Conservation (phyloP, 2,113 vertebrate species). For the Scytalopus superciliaris region DNA sequence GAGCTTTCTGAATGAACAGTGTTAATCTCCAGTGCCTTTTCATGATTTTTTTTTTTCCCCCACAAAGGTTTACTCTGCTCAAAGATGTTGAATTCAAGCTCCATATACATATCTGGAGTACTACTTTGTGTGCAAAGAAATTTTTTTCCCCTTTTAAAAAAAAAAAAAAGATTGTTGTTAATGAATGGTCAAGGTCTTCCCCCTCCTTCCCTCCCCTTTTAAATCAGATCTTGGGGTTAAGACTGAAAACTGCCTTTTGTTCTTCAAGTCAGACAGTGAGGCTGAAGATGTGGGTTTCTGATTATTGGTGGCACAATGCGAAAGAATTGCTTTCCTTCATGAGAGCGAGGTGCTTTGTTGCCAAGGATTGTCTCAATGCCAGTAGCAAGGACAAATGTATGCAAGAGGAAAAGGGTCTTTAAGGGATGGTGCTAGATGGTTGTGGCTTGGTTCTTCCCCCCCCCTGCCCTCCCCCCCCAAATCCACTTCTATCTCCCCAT, state of each 20-base stretch:
- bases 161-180: conserved; percentile 19
- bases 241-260: conserved; percentile 69
- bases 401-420: conserved; percentile 48
- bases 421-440: not conserved
- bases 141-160: not conserved
- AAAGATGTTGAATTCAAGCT: conserved; percentile 53
- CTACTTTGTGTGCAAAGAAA: conserved; percentile 22
- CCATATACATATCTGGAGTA: conserved; percentile 53
- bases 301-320: conserved; percentile 58
- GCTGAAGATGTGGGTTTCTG: conserved; percentile 67
- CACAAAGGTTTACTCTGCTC: conserved; percentile 59
- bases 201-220: conserved; percentile 25
- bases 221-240: conserved; percentile 71
- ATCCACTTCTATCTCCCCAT: not conserved
- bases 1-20: conserved; percentile 42
- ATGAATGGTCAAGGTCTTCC: conserved; percentile 66
- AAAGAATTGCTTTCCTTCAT: conserved; percentile 55
- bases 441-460: not conserved
- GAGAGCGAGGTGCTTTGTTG: conserved; percentile 49
- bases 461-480: not conserved
- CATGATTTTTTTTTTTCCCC: conserved; percentile 23
- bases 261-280: conserved; percentile 54
- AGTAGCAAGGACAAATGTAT: conserved; percentile 26
- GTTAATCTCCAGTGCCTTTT: conserved; percentile 72
- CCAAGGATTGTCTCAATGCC: conserved; percentile 29